Evolutionary conservation across 2,888 invertebrate genomes (phyloP).

Genomic region (Acrocyrtus sp.): DNA sequence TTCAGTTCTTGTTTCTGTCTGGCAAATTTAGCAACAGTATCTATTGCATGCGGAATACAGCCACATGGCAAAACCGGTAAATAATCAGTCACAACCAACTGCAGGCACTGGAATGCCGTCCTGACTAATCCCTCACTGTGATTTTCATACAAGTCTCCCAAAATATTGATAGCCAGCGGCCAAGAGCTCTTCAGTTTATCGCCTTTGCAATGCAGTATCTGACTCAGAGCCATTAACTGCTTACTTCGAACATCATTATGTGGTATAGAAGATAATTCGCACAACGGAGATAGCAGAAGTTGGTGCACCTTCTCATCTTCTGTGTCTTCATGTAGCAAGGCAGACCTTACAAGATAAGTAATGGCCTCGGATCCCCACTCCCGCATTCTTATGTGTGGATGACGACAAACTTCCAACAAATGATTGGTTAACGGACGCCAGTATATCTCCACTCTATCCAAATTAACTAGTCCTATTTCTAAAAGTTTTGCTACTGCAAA

Average conservation of each 20-base stretch:
- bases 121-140: conserved; percentile 93
- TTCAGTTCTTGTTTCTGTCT: conserved; percentile 96
- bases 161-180: conserved; percentile 93
- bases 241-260: conserved; percentile 94
- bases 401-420: conserved; percentile 94
- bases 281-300: conserved; percentile 86
- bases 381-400: conserved; percentile 93
- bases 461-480: conserved; percentile 96
- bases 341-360: conserved; percentile 91
- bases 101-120: conserved; percentile 95
- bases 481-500: conserved; percentile 98
- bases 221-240: conserved; percentile 93
- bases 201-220: conserved; percentile 91
- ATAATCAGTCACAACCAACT: conserved; percentile 94
- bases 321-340: conserved; percentile 86
- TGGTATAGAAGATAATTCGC: conserved; percentile 88
- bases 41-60: conserved; percentile 89
- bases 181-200: conserved; percentile 94
- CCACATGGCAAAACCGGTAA: conserved; percentile 91
- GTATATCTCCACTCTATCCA: conserved; percentile 90
- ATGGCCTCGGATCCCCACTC: conserved; percentile 99
- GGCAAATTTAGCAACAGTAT: conserved; percentile 95
- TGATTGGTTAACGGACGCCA: conserved; percentile 97
- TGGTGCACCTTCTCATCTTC: conserved; percentile 86
- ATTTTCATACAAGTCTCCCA: conserved; percentile 93